phyloP scores from a whole-genome alignment of 2,797 vertebrate genomes.

The Pantherophis vulpinus region DNA sequence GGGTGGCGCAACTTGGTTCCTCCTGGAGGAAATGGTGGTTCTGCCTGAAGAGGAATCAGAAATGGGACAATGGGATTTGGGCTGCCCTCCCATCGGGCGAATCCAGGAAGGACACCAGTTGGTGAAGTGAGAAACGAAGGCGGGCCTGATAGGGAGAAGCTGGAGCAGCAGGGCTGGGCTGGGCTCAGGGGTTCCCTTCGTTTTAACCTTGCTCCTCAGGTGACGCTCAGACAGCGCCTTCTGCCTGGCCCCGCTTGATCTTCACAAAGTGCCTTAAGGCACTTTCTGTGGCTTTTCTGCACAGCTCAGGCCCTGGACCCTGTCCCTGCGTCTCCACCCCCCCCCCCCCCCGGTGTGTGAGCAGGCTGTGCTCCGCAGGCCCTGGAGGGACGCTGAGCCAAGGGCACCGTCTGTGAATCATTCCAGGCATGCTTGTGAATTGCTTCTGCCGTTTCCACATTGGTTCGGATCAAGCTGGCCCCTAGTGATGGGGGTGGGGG shows the following conservation, averaged over 20 bases:
- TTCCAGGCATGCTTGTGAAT: not conserved
- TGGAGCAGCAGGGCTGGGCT: not conserved
- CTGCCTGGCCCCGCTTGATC: not conserved
- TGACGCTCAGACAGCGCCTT: not conserved
- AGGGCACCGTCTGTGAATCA: not conserved
- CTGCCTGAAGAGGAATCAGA: not conserved
- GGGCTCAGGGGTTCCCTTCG: not conserved
- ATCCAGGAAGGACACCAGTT: not conserved
- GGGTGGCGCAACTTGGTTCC: not conserved
- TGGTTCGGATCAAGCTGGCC: not conserved
- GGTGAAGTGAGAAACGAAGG: not conserved
- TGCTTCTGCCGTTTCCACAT: not conserved
- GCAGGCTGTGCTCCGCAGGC: not conserved
- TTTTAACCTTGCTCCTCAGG: not conserved
- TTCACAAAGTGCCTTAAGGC: not conserved
- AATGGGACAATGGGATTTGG: not conserved
- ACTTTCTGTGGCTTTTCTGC: not conserved
- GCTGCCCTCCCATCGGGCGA: not conserved
- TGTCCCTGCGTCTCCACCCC: not conserved
- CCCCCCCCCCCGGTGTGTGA: not conserved
- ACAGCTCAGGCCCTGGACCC: not conserved
- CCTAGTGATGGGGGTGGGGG: not conserved
- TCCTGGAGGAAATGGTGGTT: not conserved
- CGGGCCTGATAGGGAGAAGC: not conserved
- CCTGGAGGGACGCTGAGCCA: not conserved